phyloP scores from a whole-genome alignment of 2,797 vertebrate species.

The Taenioides sp. region DNA sequence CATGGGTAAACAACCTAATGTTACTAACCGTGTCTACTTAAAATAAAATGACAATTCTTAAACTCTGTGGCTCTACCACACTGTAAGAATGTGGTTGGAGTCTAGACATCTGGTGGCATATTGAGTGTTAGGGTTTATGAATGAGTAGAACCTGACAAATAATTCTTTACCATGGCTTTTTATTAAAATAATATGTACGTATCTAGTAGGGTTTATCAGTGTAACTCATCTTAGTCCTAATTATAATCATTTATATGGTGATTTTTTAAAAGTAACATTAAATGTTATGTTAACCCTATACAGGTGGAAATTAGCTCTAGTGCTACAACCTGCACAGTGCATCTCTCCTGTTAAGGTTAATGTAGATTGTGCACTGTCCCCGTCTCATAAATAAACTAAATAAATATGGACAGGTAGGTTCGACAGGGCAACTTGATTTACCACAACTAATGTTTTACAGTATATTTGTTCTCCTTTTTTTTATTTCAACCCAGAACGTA shows the following conservation, averaged over 20 bases:
- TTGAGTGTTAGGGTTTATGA: neutral
- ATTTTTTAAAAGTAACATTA: neutral
- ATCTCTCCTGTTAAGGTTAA: too few relatives aligned
- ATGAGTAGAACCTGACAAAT: neutral
- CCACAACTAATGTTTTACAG: neutral
- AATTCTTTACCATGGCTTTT: neutral
- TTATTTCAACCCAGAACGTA: neutral
- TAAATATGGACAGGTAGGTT: neutral
- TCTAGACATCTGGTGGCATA: neutral
- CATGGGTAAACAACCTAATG: neutral
- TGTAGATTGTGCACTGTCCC: too few relatives aligned
- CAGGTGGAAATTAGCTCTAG: neutral
- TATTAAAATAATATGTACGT: neutral
- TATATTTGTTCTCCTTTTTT: neutral
- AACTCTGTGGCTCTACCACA: neutral
- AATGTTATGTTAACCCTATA: neutral
- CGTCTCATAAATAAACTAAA: too few relatives aligned
- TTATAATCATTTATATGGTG: neutral
- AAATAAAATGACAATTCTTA: neutral
- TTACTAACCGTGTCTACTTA: neutral
- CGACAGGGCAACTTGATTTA: neutral
- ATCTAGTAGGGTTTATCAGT: neutral
- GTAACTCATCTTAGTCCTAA: neutral
- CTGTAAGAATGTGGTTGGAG: neutral
- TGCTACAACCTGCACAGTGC: too few relatives aligned